Base-by-base conservation (phyloP, 2,113 vertebrate genomes). In the Anser brachyrhynchus region DNA sequence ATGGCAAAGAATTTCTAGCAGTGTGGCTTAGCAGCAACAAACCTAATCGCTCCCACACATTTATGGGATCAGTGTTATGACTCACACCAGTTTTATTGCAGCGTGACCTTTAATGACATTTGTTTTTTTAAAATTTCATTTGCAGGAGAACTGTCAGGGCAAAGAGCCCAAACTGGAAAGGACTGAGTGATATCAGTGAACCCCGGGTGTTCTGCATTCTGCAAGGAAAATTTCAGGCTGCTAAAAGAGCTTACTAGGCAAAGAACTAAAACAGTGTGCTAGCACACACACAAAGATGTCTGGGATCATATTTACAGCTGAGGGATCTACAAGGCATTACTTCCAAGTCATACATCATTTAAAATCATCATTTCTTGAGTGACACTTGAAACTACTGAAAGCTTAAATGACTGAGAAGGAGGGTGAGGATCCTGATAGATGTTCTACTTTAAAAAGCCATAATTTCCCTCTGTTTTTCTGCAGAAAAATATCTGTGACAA, bases 71-170 rank as follows among this genome's bases (percentile, higher is more conserved):
- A 23, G 33, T 61, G 69, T 78, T 41, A 25, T 75, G 80, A 84
- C 26, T 78, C 66, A 58, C 35, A 82, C 10, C 49, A 58, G 11
- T 69, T 89, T 76, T 62, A 82, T 39, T 87, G 66, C 70, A 82
- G 69, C 66, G 25, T 82, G 89, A 95, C 91, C 87, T 92, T 95
- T 87, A 81, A 28, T 52, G 83, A 78, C 74, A 92, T 93, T 92
- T 95, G 37, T 12, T 62, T 57, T 57, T 95, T 87, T 75, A 13
- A 90, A 92, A 84, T 81, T 89, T 92, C 59, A 78, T 90, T 90
- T 94, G 55, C 37, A 71, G 54, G 21, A 80, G 41, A 71, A 41
- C 37, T 66, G 65, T 33, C 20, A 33, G 5, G 28, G 67, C 59
- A 90, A 79, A 95, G 75, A 83, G 28, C 11, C 57, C 85, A 69